Conservation (phyloP, 2,797 vertebrate species). For the Sternarchorhynchus goeldii region DNA sequence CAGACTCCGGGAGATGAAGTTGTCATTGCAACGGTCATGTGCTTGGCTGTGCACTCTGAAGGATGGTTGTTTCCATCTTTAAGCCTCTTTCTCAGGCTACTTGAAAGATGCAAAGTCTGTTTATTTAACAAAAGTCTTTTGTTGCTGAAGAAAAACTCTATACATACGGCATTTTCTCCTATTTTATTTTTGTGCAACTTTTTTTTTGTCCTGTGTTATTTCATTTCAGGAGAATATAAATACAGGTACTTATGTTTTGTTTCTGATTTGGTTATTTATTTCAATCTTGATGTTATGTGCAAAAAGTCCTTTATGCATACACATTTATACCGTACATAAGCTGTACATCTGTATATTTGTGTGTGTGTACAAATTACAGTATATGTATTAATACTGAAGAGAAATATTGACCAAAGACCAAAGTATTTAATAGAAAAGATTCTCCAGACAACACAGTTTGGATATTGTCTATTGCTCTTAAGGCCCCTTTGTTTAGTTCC, state of each 20-base stretch:
- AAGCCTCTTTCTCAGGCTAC: slow-evolving; percentile 81
- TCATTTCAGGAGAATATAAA: slow-evolving; percentile 72
- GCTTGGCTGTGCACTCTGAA: slow-evolving; percentile 66
- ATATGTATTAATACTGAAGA: slow-evolving; percentile 76
- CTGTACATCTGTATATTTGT: slow-evolving; percentile 75
- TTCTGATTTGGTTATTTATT: slow-evolving; percentile 78
- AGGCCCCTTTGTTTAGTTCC: slow-evolving; percentile 2
- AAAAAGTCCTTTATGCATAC: slow-evolving; percentile 79
- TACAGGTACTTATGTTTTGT: slow-evolving; percentile 76
- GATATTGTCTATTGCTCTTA: slow-evolving; percentile 27
- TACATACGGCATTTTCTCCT: slow-evolving; percentile 80
- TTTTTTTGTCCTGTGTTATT: slow-evolving; percentile 42
- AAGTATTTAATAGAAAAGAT: slow-evolving; percentile 75
- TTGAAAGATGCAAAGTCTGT: slow-evolving; percentile 83
- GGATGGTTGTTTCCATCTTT: slow-evolving; percentile 75
- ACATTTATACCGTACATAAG: slow-evolving; percentile 78
- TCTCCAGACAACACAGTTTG: slow-evolving; percentile 32
- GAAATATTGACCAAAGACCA: slow-evolving; percentile 84
- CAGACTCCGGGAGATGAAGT: slow-evolving; percentile 64
- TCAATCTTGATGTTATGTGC: slow-evolving; percentile 75
- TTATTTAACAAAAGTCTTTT: slow-evolving; percentile 82
- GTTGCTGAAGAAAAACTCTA: slow-evolving; percentile 78
- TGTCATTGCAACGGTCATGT: slow-evolving; percentile 61
- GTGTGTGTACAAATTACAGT: slow-evolving; percentile 76
- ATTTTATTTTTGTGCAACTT: slow-evolving; percentile 58